Base-by-base conservation (phyloP, 1,140 invertebrate species). In the Rhopalosiphum maidis region DNA sequence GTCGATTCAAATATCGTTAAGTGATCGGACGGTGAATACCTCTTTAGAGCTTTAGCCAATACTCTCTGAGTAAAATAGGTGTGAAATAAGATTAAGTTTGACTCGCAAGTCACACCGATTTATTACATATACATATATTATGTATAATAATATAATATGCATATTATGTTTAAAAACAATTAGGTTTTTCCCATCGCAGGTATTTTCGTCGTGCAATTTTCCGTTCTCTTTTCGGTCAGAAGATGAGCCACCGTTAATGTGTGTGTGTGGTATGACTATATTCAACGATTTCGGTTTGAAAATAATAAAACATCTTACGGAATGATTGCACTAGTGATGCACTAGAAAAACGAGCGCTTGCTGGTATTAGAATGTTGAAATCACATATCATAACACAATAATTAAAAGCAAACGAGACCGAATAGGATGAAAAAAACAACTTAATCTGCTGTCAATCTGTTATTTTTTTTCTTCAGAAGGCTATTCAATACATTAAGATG, bases 401-500 rank as follows among this genome's bases (percentile, higher is more conserved):
- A 90, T 90, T 90, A 91, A 77, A 55, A 91, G 23, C 46, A 85
- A 92, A 91, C 41, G 55, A 92, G n/a, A 92, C 46, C 48, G 35
- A 35, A 92, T n/a, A 22, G 77, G 21, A 30, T 77, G 30, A 46
- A 41, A 92, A 48, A 92, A 48, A 85, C 48, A 4, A 51, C 77
- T 30, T 90, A 51, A 92, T 85, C 46, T 41, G 46, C 91, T 92
- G 91, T 92, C 91, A 92, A 92, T 92, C 77, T 83, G 35, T 54
- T 48, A 83, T 37, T 41, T 60, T 30, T 55, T 89, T 37, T 51
- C 60, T 77, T 6, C 60, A 77, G 25, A 83, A 91, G 68, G 68
- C 46, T 82, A 82, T 41, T 48, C 41, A 23, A 48, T 51, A n/a
- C 43, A 37, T 21, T 30, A 37, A 41, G 55, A 68, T 22, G 37